Evolutionary conservation across 2,113 vertebrate genomes (phyloP).

Genomic region (Protomyctophum bolini): DNA sequence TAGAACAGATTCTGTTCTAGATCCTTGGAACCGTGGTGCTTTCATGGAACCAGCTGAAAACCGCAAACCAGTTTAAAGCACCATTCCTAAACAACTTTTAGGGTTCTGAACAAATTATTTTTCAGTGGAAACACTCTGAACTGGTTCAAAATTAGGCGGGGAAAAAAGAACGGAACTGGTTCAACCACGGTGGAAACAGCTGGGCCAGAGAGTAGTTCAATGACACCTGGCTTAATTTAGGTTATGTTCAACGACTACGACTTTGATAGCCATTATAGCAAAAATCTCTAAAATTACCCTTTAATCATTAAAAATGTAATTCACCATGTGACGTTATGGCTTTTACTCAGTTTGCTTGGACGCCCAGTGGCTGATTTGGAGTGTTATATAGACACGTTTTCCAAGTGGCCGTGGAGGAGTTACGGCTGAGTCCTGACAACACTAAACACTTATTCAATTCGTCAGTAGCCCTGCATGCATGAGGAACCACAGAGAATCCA

Average conservation of each 20-base stretch:
- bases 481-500: not conserved
- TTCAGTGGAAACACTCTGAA: too few relatives aligned
- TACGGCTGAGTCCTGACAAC: not conserved
- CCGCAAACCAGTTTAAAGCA: too few relatives aligned
- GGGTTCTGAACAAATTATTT: too few relatives aligned
- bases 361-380: conserved; percentile 6
- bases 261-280: not conserved
- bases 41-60: too few relatives aligned
- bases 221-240: not conserved
- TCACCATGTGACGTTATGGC: not conserved
- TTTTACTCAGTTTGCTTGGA: not conserved
- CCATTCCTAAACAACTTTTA: too few relatives aligned
- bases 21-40: too few relatives aligned
- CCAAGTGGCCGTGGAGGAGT: not conserved
- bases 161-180: too few relatives aligned
- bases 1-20: too few relatives aligned
- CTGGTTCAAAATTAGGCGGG: too few relatives aligned
- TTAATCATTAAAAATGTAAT: not conserved
- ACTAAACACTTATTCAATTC: not conserved
- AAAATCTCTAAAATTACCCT: not conserved
- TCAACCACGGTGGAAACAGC: too few relatives aligned
- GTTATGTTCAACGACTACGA: not conserved
- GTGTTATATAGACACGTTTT: not conserved
- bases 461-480: not conserved
- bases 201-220: not conserved